Conservation (phyloP, 2,888 invertebrate genomes). For the Sylvicola fuscatus region DNA sequence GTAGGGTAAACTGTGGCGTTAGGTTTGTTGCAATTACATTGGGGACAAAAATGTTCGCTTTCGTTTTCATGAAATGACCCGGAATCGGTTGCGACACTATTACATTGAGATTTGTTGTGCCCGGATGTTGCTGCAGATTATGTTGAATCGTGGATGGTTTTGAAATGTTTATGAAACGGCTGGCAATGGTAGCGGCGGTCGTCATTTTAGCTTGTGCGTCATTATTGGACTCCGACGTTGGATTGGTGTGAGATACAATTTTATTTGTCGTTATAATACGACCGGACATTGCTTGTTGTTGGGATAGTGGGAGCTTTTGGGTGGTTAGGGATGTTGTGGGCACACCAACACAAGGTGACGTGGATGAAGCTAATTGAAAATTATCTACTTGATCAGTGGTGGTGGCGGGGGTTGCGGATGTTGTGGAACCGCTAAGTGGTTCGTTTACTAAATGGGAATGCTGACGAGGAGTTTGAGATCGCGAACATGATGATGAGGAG, state of each 20-base stretch:
- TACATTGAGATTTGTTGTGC: slow-evolving; percentile 6
- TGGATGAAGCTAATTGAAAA: no score
- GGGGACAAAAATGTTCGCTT: slow-evolving; percentile 7
- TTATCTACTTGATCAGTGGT: background rate
- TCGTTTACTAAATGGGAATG: no score
- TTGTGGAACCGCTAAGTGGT: slow-evolving; percentile 7
- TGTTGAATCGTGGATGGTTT: slow-evolving; percentile 7
- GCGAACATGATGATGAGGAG: no score
- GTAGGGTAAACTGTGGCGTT: slow-evolving; percentile 10
- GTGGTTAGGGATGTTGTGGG: slow-evolving; percentile 1
- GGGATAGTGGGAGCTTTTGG: slow-evolving; percentile 1
- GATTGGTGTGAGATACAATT: background rate
- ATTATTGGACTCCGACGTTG: background rate
- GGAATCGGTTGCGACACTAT: slow-evolving; percentile 7
- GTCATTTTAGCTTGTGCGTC: slow-evolving; percentile 5
- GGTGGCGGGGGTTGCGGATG: slow-evolving; percentile 8
- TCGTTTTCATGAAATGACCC: slow-evolving; percentile 7
- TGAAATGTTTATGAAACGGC: slow-evolving; percentile 7
- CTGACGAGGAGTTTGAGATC: no score
- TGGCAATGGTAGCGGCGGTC: slow-evolving; percentile 7
- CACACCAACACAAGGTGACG: background rate
- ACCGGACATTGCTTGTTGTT: background rate
- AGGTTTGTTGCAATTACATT: slow-evolving; percentile 8
- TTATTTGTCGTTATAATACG: background rate
- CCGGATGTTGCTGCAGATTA: slow-evolving; percentile 2